Evolutionary conservation across 1,140 invertebrate genomes (phyloP).

Genomic region (Acromyrmex heyeri): DNA sequence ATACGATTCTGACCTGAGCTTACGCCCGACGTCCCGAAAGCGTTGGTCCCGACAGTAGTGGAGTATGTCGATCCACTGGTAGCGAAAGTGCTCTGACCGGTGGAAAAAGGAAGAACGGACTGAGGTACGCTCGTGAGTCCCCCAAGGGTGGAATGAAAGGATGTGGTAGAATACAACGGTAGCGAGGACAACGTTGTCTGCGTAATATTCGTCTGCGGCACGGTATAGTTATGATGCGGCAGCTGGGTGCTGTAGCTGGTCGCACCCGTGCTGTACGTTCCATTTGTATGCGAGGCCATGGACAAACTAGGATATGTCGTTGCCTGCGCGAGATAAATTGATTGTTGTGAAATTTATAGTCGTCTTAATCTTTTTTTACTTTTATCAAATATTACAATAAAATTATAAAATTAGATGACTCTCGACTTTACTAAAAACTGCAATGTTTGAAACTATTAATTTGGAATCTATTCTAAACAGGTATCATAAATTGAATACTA

Average conservation of each 20-base stretch:
- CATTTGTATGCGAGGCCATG: slow-evolving; percentile 83
- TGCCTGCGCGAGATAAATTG: slow-evolving; percentile 74
- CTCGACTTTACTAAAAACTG: neutral
- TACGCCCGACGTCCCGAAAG: slow-evolving; percentile 82
- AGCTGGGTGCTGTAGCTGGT: slow-evolving; percentile 80
- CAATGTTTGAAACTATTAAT: neutral
- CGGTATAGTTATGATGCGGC: slow-evolving; percentile 82
- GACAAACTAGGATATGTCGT: slow-evolving; percentile 83
- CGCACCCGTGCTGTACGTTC: slow-evolving; percentile 81
- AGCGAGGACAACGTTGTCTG: slow-evolving; percentile 82
- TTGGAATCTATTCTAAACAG: neutral
- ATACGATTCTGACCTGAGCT: slow-evolving; percentile 77
- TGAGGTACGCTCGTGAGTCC: slow-evolving; percentile 80
- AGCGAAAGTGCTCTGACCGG: slow-evolving; percentile 81
- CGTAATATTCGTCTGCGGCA: slow-evolving; percentile 79
- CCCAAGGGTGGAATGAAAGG: slow-evolving; percentile 83
- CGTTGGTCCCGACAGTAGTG: slow-evolving; percentile 84
- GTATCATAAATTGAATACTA: neutral
- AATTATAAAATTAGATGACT: neutral
- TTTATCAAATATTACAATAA: neutral
- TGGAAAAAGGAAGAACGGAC: slow-evolving; percentile 83
- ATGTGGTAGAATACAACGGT: slow-evolving; percentile 81
- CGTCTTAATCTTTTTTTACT: neutral
- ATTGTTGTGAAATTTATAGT: neutral
- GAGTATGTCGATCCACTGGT: slow-evolving; percentile 83